phyloP scores from a whole-genome alignment of 2,888 invertebrate genomes.

The Dryobotodes eremita region DNA sequence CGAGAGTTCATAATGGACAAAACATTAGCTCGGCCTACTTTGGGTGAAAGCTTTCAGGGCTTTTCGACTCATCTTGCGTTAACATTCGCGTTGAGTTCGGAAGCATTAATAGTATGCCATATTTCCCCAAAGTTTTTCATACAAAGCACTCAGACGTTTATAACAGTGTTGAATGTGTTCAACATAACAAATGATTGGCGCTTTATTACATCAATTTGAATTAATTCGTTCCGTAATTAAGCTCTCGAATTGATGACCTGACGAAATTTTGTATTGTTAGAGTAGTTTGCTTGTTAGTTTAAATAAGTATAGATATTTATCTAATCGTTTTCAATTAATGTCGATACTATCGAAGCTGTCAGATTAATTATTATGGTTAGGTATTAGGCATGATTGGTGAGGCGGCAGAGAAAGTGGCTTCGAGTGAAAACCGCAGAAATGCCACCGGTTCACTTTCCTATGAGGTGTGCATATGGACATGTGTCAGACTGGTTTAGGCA shows the following conservation, averaged over 20 bases:
- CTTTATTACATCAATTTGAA: slow-evolving; percentile 58
- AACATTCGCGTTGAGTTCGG: slow-evolving; percentile 71
- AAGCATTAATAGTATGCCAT: slow-evolving; percentile 66
- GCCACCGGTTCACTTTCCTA: slow-evolving; percentile 83
- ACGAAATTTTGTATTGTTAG: slow-evolving; percentile 57
- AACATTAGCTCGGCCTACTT: slow-evolving; percentile 87
- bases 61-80: slow-evolving; percentile 82
- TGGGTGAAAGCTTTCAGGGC: slow-evolving; percentile 85
- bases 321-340: slow-evolving; percentile 63
- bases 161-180: slow-evolving; percentile 39
- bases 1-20: slow-evolving; percentile 86
- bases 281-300: slow-evolving; percentile 50
- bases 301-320: slow-evolving; percentile 47
- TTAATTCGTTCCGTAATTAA: slow-evolving; percentile 54
- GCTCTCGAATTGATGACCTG: slow-evolving; percentile 47
- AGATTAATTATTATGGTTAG: slow-evolving; percentile 50
- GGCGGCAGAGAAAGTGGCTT: slow-evolving; percentile 79
- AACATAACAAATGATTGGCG: slow-evolving; percentile 39
- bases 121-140: slow-evolving; percentile 61
- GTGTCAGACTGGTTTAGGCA: slow-evolving; percentile 79
- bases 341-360: slow-evolving; percentile 54
- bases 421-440: slow-evolving; percentile 85
- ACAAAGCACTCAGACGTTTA: slow-evolving; percentile 37
- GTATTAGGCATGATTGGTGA: slow-evolving; percentile 37
- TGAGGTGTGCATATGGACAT: slow-evolving; percentile 74